Evolutionary conservation across 37 sponge, comb jelly and placozoan genomes (phyloP), one percentile per base, ranked within the genome.

Genomic region (Halisarca cf. caerulea): DNA sequence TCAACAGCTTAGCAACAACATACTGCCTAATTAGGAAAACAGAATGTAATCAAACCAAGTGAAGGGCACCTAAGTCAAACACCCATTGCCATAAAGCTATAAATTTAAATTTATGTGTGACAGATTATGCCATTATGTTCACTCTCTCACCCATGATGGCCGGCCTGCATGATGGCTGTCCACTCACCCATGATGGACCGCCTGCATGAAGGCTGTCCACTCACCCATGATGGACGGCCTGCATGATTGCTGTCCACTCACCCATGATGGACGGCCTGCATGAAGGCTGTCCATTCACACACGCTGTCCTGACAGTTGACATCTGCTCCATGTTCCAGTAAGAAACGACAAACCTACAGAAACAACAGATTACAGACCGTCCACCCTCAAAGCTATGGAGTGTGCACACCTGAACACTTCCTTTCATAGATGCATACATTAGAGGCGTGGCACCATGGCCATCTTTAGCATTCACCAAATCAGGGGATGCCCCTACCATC

Each of bases 381-480:
- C n/a, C n/a, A n/a, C n/a, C n/a, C n/a, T n/a, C n/a, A 60, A 25
- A 60, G 39, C 57, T 7, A 79, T 0, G 43, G 21, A 70, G 3
- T n/a, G n/a, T 40, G 25, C 89, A 40, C 20, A 95, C 91, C 87
- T 92, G 62, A 24, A 40, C 66, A 42, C 90, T 57, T 0, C 93
- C 91, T 54, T 64, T 85, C 74, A 87, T 92, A n/a, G 91, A 86
- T 40, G 96, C 93, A 55, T 79, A 80, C 93, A 95, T 95, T 43
- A 95, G 89, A 35, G 96, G 96, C 2, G 96, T 95, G 80, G 88
- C 93, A 21, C 96, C 96, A 66, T 95, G 90, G 45, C 83, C 81
- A 71, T 87, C 88, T 36, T 18, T 51, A 58, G 73, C 66, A 37
- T 44, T 43, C 0, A 74, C 91, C 33, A 82, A 47, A 17, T 40